Evolutionary conservation across 2,113 vertebrate species (phyloP).

Genomic region (Embiotoca jacksoni): DNA sequence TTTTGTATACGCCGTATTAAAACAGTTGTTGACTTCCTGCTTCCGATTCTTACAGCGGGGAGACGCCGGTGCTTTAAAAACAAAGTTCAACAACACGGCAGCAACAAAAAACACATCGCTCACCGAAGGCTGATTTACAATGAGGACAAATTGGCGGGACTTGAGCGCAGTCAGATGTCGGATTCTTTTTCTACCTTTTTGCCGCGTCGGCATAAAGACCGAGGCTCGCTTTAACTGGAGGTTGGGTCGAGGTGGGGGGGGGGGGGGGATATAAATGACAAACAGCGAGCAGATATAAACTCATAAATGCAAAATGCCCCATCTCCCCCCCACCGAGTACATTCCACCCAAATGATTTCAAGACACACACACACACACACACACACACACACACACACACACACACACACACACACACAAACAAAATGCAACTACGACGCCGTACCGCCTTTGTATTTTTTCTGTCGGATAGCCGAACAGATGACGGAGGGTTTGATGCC

Average conservation of each 20-base stretch:
- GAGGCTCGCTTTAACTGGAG: no score
- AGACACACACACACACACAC: neutral
- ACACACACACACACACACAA: neutral
- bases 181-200: neutral
- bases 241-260: no score
- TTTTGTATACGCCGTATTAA: no score
- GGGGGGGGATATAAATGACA: neutral
- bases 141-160: slow-evolving; percentile 19
- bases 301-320: neutral
- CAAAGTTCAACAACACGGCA: slow-evolving; percentile 1
- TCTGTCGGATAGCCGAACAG: slow-evolving; percentile 40
- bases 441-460: slow-evolving; percentile 43
- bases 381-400: no score
- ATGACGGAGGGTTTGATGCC: slow-evolving; percentile 47
- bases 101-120: slow-evolving; percentile 3
- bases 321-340: neutral
- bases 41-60: neutral
- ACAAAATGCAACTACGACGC: neutral
- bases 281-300: neutral
- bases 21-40: neutral
- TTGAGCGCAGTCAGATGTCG: neutral
- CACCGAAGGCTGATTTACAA: slow-evolving; percentile 39
- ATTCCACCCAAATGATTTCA: slow-evolving; percentile 3
- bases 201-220: no score
- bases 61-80: neutral